These are phyloP conservation scores for Sebastes hubbsi DNA, from an alignment of 2,797 vertebrate species.

Conservation along the genomic window DNA sequence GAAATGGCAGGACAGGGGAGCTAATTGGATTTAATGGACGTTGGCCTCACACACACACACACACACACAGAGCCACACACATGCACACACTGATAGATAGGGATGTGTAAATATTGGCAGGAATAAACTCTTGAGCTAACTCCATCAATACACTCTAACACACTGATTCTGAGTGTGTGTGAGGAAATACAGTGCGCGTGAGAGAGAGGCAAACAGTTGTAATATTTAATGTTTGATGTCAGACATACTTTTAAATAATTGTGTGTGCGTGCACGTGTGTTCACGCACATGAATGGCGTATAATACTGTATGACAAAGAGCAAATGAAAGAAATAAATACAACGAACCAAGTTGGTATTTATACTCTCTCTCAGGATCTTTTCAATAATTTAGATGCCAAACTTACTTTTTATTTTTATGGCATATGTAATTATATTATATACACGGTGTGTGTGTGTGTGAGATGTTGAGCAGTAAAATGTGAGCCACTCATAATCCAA, in stretches of 20 bases:
- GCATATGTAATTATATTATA: constrained; percentile 40
- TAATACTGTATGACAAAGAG: neutral
- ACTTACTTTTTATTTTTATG: constrained; percentile 37
- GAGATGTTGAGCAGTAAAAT: constrained; percentile 9
- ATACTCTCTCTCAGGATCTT: neutral
- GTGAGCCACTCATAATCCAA: constrained; percentile 14
- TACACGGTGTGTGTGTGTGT: neutral
- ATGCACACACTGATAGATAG: constrained; percentile 13
- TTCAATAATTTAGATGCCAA: constrained; percentile 36
- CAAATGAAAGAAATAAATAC: constrained; percentile 57
- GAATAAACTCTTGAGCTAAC: constrained; percentile 11
- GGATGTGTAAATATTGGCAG: constrained; percentile 38
- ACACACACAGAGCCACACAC: neutral
- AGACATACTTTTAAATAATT: neutral
- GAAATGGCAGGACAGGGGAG: constrained; percentile 14
- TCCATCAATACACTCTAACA: constrained; percentile 23
- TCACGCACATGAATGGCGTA: neutral
- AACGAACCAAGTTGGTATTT: constrained; percentile 18
- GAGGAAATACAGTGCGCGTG: neutral
- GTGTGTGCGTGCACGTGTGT: neutral
- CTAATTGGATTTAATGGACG: constrained; percentile 57
- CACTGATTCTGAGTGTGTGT: neutral
- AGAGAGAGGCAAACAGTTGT: neutral
- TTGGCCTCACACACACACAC: neutral
- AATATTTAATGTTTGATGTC: neutral